Percentiles rank a stretch among this genome's conserved stretches.
phyloP scores from a whole-genome alignment of 2,888 invertebrate species.

The Tinea semifulvella region DNA sequence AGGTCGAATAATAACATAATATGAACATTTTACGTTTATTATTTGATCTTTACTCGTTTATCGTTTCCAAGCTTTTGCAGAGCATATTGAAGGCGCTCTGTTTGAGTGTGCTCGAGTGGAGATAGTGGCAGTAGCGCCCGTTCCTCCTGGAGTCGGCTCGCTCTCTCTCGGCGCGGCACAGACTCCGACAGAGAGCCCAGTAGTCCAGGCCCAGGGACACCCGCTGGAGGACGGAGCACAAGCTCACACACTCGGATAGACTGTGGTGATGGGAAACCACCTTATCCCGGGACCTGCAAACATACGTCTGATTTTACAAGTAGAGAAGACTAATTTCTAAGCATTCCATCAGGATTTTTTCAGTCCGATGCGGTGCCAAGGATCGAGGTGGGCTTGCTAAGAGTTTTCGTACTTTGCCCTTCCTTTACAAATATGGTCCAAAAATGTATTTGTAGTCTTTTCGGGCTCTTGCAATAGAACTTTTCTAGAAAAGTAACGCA shows the following conservation, averaged over 20 bases:
- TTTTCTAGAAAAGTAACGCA: no score
- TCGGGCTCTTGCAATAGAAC: no score
- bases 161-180: slow-evolving; percentile 73
- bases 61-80: slow-evolving; percentile 48
- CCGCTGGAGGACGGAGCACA: slow-evolving; percentile 56
- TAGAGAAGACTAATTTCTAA: neutral
- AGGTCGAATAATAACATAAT: no score
- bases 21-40: no score
- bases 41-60: no score
- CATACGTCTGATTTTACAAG: slow-evolving; percentile 5
- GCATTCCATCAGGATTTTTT: neutral
- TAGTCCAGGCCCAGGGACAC: slow-evolving; percentile 72
- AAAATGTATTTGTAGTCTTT: no score
- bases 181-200: slow-evolving; percentile 71
- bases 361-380: neutral
- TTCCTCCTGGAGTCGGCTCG: slow-evolving; percentile 72
- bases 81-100: no score
- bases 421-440: no score
- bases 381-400: no score
- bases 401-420: no score
- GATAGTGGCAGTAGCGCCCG: slow-evolving; percentile 81
- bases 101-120: no score
- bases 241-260: slow-evolving; percentile 58
- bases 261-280: slow-evolving; percentile 37
- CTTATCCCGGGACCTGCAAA: slow-evolving; percentile 57